Conservation (phyloP, 1,140 invertebrate genomes). For the Phenacoccus solenopsis region DNA sequence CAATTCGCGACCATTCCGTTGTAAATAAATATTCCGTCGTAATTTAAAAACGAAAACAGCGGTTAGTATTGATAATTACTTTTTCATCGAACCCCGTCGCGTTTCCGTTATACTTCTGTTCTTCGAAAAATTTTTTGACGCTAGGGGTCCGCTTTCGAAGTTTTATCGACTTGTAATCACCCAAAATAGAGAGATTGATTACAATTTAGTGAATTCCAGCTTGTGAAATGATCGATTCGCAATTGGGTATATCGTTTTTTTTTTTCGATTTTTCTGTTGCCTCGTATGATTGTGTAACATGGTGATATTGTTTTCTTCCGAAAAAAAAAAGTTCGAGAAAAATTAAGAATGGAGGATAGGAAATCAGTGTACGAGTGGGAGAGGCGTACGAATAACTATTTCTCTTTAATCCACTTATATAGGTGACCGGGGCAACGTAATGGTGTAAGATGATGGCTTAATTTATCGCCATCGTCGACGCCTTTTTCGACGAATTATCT, state of each 20-base stretch:
- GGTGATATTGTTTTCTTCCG: too few relatives aligned
- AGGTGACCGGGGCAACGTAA: background rate
- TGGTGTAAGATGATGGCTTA: background rate
- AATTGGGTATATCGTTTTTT: too few relatives aligned
- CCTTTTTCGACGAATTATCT: too few relatives aligned
- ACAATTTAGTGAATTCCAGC: too few relatives aligned
- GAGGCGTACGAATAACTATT: too few relatives aligned
- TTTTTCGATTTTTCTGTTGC: too few relatives aligned
- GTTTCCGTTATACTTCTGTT: background rate
- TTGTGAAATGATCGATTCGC: too few relatives aligned
- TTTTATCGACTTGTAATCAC: background rate
- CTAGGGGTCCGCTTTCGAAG: background rate
- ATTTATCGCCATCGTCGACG: too few relatives aligned
- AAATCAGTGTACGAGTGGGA: too few relatives aligned
- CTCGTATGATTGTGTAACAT: too few relatives aligned
- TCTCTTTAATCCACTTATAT: background rate
- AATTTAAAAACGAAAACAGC: background rate
- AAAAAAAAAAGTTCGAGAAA: too few relatives aligned
- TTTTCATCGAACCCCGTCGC: background rate
- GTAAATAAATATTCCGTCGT: background rate
- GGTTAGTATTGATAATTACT: background rate
- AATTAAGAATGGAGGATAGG: too few relatives aligned
- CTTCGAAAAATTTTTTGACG: background rate
- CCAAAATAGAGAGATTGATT: background rate
- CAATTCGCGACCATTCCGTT: background rate